Conservation (phyloP, 1,140 invertebrate genomes). For the Caenorhabditis briggsae region DNA sequence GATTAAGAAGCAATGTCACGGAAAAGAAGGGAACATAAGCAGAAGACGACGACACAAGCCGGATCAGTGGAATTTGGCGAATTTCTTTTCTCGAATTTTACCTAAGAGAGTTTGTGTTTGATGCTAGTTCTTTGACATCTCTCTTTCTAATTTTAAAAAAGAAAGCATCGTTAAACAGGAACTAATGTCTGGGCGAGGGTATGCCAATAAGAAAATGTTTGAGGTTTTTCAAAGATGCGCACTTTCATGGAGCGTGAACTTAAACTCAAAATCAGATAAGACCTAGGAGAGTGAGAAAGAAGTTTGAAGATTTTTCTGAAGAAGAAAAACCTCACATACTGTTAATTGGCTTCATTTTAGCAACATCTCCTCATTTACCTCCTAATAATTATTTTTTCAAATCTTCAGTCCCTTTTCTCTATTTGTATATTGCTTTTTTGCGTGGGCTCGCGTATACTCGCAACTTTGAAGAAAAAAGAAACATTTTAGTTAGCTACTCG, state of each 20-base stretch:
- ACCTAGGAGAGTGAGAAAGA: no score
- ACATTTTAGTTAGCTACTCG: conserved; percentile 23
- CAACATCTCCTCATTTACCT: no score
- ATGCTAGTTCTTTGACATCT: background rate
- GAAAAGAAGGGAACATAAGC: background rate
- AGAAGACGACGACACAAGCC: background rate
- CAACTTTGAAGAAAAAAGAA: background rate
- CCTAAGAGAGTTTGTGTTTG: background rate
- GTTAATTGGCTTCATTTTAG: no score
- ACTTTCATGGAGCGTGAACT: no score
- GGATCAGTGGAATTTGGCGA: conserved; percentile 10
- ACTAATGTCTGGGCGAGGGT: conserved; percentile 1
- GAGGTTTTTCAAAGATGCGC: no score
- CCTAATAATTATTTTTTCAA: background rate
- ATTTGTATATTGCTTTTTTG: conserved; percentile 16
- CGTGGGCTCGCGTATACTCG: background rate
- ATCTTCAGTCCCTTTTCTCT: background rate
- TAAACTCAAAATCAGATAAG: no score
- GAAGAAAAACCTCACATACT: no score
- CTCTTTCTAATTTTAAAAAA: background rate
- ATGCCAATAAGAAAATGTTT: background rate
- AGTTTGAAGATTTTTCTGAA: no score
- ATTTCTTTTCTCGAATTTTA: background rate
- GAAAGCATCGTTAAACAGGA: background rate
- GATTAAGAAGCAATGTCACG: conserved; percentile 27